These are phyloP conservation scores for Callitettix versicolor DNA, from an alignment of 1,140 invertebrate species.

Conservation along the genomic window DNA sequence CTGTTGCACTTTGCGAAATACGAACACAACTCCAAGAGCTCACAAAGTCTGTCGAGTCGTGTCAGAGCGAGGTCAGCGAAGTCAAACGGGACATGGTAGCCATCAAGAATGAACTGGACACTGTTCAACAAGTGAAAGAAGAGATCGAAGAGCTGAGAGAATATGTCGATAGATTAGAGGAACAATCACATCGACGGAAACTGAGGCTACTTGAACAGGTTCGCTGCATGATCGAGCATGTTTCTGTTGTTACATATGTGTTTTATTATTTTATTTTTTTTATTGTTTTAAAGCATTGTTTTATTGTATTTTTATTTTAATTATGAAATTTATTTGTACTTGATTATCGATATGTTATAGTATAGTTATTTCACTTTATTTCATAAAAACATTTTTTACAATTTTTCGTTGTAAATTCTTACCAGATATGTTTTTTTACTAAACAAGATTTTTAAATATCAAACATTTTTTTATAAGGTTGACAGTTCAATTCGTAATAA, in stretches of 20 bases:
- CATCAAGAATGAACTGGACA: slow-evolving; percentile 85
- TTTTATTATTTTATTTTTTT: no score
- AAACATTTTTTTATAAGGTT: no score
- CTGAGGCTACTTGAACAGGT: slow-evolving; percentile 81
- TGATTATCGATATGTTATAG: no score
- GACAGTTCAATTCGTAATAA: no score
- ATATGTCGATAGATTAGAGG: slow-evolving; percentile 80
- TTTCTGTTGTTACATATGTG: neutral
- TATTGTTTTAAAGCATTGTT: no score
- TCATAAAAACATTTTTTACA: no score
- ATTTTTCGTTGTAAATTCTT: no score
- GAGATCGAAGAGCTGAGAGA: slow-evolving; percentile 85
- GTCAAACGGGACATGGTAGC: slow-evolving; percentile 88
- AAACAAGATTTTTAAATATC: no score
- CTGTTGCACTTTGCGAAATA: slow-evolving; percentile 80
- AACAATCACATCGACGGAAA: slow-evolving; percentile 76
- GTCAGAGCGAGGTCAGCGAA: slow-evolving; percentile 65
- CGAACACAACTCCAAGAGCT: slow-evolving; percentile 81
- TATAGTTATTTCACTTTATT: no score
- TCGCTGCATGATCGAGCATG: slow-evolving; percentile 26
- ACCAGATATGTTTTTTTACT: no score
- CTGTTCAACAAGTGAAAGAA: slow-evolving; percentile 85
- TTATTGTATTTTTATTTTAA: no score
- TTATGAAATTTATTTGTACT: no score
- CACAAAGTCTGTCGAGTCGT: slow-evolving; percentile 85